phyloP scores from a whole-genome alignment of 2,888 invertebrate species.

The Rotaria sp. region DNA sequence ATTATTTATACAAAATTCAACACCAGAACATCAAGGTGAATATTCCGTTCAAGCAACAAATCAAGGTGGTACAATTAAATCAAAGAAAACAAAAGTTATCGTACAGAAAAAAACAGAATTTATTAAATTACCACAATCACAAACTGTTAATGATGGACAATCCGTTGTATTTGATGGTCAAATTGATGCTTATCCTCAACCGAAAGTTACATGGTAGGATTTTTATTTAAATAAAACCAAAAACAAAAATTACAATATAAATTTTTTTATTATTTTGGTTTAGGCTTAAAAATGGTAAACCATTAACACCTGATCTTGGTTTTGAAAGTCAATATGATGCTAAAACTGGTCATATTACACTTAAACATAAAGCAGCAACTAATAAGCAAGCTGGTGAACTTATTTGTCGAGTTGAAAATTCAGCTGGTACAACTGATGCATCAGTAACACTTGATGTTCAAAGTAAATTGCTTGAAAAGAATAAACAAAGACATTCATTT shows the following conservation, averaged over 20 bases:
- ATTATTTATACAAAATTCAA: conserved; percentile 19
- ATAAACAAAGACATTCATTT: background rate
- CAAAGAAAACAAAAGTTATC: conserved; percentile 25
- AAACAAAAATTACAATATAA: too few species aligned
- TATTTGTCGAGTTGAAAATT: conserved; percentile 12
- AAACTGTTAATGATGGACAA: conserved; percentile 33
- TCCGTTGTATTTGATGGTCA: conserved; percentile 30
- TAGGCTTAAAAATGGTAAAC: background rate
- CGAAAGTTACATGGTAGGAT: conserved; percentile 27
- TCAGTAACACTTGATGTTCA: background rate
- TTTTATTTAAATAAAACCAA: too few species aligned
- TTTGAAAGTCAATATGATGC: background rate
- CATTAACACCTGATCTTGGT: background rate
- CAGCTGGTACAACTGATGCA: conserved; percentile 8
- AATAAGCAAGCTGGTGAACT: conserved; percentile 10
- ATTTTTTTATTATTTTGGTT: too few species aligned
- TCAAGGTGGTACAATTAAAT: conserved; percentile 29
- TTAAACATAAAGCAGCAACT: background rate
- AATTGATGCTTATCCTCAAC: conserved; percentile 31
- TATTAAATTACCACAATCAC: background rate
- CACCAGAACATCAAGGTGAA: conserved; percentile 26
- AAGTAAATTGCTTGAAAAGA: background rate
- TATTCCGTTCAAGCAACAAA: conserved; percentile 33
- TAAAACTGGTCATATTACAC: conserved; percentile 24
- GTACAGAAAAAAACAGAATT: conserved; percentile 7